Evolutionary conservation across 2,797 vertebrate genomes (phyloP).

Genomic region (Falco columbarius): DNA sequence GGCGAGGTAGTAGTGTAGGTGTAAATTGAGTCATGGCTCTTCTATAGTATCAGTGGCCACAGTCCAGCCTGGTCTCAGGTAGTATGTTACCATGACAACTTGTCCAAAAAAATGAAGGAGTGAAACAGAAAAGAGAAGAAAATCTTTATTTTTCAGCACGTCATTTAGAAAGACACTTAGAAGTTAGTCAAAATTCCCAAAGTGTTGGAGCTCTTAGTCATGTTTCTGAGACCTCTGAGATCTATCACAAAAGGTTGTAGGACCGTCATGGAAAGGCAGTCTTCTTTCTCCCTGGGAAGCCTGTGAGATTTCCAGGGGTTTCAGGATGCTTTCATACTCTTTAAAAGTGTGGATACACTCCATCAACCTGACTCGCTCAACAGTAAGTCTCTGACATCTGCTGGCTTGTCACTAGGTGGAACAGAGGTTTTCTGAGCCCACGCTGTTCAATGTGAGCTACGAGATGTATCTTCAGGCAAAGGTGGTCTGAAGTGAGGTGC

Average conservation of each 20-base stretch:
- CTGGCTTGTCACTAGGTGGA: not conserved
- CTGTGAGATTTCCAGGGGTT: not conserved
- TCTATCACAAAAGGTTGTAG: not conserved
- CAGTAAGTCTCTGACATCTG: not conserved
- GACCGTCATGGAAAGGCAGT: not conserved
- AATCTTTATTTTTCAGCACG: not conserved
- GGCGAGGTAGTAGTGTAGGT: not conserved
- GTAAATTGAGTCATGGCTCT: not conserved
- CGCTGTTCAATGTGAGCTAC: not conserved
- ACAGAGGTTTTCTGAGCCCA: not conserved
- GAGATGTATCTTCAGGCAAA: not conserved
- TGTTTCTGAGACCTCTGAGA: not conserved
- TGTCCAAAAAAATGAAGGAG: not conserved
- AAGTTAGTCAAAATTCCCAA: not conserved
- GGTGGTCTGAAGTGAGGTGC: not conserved
- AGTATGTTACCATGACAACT: not conserved
- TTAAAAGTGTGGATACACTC: not conserved
- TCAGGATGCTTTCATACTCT: not conserved
- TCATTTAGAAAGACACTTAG: not conserved
- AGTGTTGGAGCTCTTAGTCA: not conserved
- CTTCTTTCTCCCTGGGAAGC: not conserved
- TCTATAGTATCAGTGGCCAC: not conserved
- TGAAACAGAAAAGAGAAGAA: not conserved
- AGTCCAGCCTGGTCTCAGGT: not conserved
- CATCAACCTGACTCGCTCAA: not conserved